Conservation (phyloP, 2,113 vertebrate species). For the Geococcyx californianus region DNA sequence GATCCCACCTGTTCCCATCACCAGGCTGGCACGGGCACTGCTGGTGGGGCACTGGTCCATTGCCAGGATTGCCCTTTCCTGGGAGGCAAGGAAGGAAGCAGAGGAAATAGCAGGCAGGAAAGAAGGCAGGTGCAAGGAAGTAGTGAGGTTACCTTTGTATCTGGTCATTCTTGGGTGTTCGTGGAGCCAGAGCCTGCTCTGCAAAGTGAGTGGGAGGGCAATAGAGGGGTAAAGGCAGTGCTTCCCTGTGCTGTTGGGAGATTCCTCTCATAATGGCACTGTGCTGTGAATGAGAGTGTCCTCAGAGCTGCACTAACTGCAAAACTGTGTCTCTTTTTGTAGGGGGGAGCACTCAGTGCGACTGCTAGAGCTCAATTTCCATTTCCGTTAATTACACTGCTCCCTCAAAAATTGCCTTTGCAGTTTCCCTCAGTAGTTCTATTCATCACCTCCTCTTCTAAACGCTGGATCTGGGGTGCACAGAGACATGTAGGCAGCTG, state of each 20-base stretch:
- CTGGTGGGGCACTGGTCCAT: not conserved
- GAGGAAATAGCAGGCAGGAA: not conserved
- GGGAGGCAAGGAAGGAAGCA: not conserved
- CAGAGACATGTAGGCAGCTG: not conserved
- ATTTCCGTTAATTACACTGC: not conserved
- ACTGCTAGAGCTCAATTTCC: not conserved
- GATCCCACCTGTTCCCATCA: not conserved
- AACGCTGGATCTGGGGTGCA: not conserved
- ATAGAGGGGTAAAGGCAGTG: not conserved
- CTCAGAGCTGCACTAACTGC: accelerated
- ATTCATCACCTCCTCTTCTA: not conserved
- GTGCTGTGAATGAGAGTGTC: not conserved
- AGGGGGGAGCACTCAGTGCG: accelerated
- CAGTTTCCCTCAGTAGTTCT: not conserved
- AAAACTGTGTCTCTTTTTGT: not conserved
- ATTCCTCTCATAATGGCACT: not conserved
- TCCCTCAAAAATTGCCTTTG: not conserved
- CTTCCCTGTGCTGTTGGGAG: not conserved
- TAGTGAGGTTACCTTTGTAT: not conserved
- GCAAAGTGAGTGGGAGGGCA: not conserved
- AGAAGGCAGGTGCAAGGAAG: not conserved
- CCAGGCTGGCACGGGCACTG: accelerated
- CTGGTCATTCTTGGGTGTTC: not conserved
- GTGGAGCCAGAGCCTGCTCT: not conserved
- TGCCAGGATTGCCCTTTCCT: not conserved